Evolutionary conservation across 1,140 invertebrate species (phyloP), one percentile per base, ranked within the genome.

Genomic region (Anastrepha obliqua): DNA sequence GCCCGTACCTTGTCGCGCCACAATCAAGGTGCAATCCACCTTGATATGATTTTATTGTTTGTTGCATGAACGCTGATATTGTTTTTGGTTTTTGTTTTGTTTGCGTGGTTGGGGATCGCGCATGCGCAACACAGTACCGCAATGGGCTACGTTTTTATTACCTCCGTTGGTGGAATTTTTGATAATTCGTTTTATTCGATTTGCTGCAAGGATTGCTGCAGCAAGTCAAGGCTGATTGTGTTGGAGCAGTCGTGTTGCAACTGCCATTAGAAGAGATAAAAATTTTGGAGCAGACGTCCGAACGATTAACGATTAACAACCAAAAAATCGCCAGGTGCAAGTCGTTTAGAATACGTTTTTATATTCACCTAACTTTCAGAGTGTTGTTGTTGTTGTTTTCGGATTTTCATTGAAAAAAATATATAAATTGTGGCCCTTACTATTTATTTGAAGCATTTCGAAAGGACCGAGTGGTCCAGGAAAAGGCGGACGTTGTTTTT

Each of bases 11-110:
- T 87, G 58, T 87, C 86, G 86, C 86, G 86, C 39, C 86, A 65
- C 44, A 65, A 87, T 87, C 86, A 87, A 87, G 86, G 86, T 87
- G 86, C 62, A 87, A 67, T 87, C 39, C 86, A 87, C 86, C 86
- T 87, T 87, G 86, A 87, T 87, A 51, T 65, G 62, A 87, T 87
- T 87, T 87, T 87, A 51, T 87, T 81, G 74, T 81, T 55, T 58
- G 74, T 58, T 81, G 74, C 47, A 81, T 81, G 74, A 5, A 55
- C 74, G 47, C 55, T 55, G 74, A 29, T 81, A 58, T 55, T 81
- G 44, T 81, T 81, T 44, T 74, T 74, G 70, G 17, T 9, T 74
- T n/a, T 44, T 47, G 20, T 39, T 6, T 74, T 70, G 29, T 11
- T 47, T n/a, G 42, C 7, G 70, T 47, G 1, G 42, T n/a, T 74